phyloP scores from a whole-genome alignment of 2,113 vertebrate species.

The Anoplopoma fimbria region DNA sequence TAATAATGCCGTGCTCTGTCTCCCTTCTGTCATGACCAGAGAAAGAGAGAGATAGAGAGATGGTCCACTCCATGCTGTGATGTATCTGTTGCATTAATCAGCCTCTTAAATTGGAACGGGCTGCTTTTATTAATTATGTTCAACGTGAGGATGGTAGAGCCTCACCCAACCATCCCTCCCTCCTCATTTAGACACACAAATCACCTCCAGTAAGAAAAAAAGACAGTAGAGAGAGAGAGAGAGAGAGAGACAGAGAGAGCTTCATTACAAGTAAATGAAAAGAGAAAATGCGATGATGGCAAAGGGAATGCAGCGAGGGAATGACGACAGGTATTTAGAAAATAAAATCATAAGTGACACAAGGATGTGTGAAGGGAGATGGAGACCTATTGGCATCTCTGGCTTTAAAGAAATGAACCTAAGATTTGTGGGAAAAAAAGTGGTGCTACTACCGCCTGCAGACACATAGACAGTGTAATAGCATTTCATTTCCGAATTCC shows the following conservation, averaged over 20 bases:
- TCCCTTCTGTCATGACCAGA: slow-evolving; percentile 36
- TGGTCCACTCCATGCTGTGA: slow-evolving; percentile 53
- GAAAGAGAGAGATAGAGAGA: slow-evolving; percentile 31
- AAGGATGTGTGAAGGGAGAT: not conserved
- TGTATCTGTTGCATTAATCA: slow-evolving; percentile 78
- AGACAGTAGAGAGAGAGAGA: slow-evolving; percentile 6
- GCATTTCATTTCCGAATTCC: not conserved
- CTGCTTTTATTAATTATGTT: slow-evolving; percentile 80
- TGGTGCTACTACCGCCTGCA: not conserved
- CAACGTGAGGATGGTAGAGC: slow-evolving; percentile 62
- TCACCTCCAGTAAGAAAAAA: slow-evolving; percentile 36
- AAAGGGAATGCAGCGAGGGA: not conserved
- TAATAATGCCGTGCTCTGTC: slow-evolving; percentile 35
- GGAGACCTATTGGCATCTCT: not conserved
- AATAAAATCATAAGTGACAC: slow-evolving; percentile 5
- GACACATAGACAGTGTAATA: not conserved
- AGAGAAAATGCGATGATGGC: slow-evolving; percentile 3
- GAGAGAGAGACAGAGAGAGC: slow-evolving; percentile 18
- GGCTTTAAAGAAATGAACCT: not conserved
- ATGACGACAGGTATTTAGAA: not conserved
- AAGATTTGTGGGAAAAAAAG: not conserved
- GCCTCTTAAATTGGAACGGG: slow-evolving; percentile 75
- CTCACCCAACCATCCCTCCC: slow-evolving; percentile 56
- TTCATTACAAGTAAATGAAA: slow-evolving; percentile 10
- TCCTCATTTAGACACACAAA: slow-evolving; percentile 63